Conservation (phyloP, 2,113 vertebrate species). For the Ranitomeya variabilis region DNA sequence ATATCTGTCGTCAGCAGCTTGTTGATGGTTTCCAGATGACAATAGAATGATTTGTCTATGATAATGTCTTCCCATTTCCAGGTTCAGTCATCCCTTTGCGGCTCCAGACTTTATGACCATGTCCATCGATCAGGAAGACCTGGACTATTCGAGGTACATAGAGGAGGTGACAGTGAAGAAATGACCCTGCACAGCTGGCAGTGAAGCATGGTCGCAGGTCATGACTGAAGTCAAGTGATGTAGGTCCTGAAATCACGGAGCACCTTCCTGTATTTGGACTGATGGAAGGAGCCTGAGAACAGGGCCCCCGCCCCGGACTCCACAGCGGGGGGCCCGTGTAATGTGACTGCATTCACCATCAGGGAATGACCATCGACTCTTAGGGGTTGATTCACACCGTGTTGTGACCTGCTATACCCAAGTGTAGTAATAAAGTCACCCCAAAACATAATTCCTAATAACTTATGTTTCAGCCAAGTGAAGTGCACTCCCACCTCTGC, state of each 20-base stretch:
- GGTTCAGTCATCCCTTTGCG: slow-evolving; percentile 84
- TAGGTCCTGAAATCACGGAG: no score
- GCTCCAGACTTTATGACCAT: slow-evolving; percentile 85
- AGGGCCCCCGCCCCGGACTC: no score
- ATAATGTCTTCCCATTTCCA: slow-evolving; percentile 54
- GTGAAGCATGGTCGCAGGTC: not conserved
- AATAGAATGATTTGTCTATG: not conserved
- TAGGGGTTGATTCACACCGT: no score
- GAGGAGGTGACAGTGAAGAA: slow-evolving; percentile 74
- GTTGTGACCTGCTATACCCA: not conserved
- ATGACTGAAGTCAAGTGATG: no score
- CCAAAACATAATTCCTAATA: not conserved
- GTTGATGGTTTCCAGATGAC: not conserved
- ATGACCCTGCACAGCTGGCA: slow-evolving; percentile 45
- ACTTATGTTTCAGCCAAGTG: no score
- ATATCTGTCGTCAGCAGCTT: not conserved
- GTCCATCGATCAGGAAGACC: slow-evolving; percentile 78
- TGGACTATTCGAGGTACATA: slow-evolving; percentile 79
- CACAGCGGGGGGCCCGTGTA: not conserved
- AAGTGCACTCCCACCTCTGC: no score
- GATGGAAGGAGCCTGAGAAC: no score
- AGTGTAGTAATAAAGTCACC: not conserved
- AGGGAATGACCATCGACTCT: no score
- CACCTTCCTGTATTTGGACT: no score
- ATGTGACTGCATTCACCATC: not conserved